Base-by-base conservation (phyloP, 1,140 invertebrate species). In the Thaumatotibia leucotreta region DNA sequence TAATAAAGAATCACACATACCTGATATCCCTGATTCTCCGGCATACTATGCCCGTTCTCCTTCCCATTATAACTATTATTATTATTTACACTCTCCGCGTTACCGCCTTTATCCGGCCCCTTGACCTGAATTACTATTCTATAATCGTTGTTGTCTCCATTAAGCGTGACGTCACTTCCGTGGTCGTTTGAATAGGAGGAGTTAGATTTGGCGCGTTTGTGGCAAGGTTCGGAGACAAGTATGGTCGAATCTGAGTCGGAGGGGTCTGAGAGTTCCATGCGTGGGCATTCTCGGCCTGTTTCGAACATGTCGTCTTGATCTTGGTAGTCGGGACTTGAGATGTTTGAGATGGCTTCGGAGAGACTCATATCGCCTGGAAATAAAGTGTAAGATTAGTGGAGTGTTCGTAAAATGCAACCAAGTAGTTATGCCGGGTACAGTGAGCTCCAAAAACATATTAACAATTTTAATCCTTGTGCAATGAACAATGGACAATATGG, bases 91-190 rank as follows among this genome's bases (percentile, higher is more conserved):
- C 74, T 84, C 54, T 85, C 86, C 39, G 74, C 64, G 58, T 88
- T 84, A 10, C 72, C 74, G 64, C 92, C 93, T 78, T 93, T 94
- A 58, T 94, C 94, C 9, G 94, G 93, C 54, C 95, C 95, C 73
- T 95, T 96, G 49, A 97, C 96, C 88, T 97, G 95, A 88, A 97
- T 97, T 61, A 96, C 95, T 92, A 96, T 95, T 84, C 95, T 94
- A 70, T 91, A 89, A 67, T 91, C 88, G 69, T 85, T 87, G 66
- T 77, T 84, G 86, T 96, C 95, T 23, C 92, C 89, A 68, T 91
- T 88, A 32, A 92, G 74, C 73, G 83, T 92, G 78, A 83, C 90
- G 81, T 81, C 84, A 75, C 88, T 89, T 35, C 84, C 85, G 70
- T 86, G 89, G 63, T 85, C 88, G 76, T 80, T 86, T 52, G 74